Evolutionary conservation across 2,797 vertebrate genomes (phyloP).

Genomic region (Dryobates pubescens): DNA sequence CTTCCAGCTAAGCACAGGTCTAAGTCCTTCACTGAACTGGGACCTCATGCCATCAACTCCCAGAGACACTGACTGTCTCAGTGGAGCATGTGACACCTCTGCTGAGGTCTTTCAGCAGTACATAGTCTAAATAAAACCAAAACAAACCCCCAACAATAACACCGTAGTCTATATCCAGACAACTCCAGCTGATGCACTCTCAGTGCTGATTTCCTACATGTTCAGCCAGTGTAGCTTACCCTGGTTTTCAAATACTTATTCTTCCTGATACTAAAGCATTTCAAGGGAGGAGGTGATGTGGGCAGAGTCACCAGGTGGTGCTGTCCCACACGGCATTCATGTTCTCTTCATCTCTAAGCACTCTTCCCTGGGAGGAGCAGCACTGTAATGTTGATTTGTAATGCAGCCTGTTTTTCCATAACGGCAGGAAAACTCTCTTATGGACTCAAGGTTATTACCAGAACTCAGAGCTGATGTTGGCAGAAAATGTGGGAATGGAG

Average conservation of each 20-base stretch:
- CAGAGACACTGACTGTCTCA: not conserved
- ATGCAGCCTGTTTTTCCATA: not conserved
- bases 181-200: not conserved
- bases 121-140: not conserved
- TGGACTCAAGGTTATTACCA: not conserved
- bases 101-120: not conserved
- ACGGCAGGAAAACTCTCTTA: not conserved
- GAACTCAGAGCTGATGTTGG: not conserved
- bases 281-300: not conserved
- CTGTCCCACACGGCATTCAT: not conserved
- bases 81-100: not conserved
- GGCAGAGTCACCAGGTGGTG: constrained; percentile 31
- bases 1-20: not conserved
- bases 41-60: not conserved
- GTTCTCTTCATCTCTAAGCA: not conserved
- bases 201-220: not conserved
- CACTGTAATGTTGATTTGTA: not conserved
- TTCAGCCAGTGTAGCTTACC: not conserved
- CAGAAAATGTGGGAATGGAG: not conserved
- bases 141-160: not conserved
- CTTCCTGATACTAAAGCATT: not conserved
- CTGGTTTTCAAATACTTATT: not conserved
- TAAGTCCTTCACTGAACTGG: not conserved
- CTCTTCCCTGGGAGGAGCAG: not conserved
- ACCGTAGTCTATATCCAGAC: not conserved